Conservation (phyloP, 1,140 invertebrate genomes). For the Pogonomyrmex californicus region DNA sequence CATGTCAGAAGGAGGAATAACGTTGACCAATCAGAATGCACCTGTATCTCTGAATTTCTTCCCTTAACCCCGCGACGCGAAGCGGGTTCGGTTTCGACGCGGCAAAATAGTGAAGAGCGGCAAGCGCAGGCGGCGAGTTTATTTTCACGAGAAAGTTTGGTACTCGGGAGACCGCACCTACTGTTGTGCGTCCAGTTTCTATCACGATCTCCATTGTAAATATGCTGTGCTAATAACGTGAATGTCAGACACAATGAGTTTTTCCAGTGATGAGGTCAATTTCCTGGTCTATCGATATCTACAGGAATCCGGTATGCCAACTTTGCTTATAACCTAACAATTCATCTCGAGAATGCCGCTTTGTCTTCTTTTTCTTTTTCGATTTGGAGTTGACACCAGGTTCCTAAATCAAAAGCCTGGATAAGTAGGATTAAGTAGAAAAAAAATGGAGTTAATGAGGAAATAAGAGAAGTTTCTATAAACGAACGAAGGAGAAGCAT, state of each 20-base stretch:
- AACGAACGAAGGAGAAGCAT: too few species aligned
- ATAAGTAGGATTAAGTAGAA: too few species aligned
- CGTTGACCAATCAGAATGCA: too few species aligned
- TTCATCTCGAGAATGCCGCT: not conserved
- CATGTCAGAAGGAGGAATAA: not conserved
- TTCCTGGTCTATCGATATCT: conserved; percentile 99
- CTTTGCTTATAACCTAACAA: conserved; percentile 77
- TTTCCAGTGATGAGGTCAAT: conserved; percentile 99
- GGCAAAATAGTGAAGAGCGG: not conserved
- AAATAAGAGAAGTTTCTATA: too few species aligned
- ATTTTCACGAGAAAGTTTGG: too few species aligned
- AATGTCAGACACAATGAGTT: conserved; percentile 93
- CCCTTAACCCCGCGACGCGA: not conserved
- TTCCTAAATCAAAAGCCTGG: too few species aligned
- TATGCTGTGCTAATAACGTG: conserved; percentile 70
- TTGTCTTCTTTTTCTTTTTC: not conserved
- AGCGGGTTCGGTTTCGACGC: conserved; percentile 10
- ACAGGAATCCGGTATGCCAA: conserved; percentile 96
- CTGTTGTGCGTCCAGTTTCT: too few species aligned
- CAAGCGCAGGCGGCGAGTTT: not conserved
- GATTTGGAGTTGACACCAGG: too few species aligned
- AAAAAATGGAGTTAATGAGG: too few species aligned
- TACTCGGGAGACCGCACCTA: too few species aligned
- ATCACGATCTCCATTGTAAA: conserved; percentile 43
- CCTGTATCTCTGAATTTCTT: not conserved